These are phyloP conservation scores for Ifrita kowaldi DNA, from an alignment of 2,113 vertebrate genomes.

Conservation along the genomic window DNA sequence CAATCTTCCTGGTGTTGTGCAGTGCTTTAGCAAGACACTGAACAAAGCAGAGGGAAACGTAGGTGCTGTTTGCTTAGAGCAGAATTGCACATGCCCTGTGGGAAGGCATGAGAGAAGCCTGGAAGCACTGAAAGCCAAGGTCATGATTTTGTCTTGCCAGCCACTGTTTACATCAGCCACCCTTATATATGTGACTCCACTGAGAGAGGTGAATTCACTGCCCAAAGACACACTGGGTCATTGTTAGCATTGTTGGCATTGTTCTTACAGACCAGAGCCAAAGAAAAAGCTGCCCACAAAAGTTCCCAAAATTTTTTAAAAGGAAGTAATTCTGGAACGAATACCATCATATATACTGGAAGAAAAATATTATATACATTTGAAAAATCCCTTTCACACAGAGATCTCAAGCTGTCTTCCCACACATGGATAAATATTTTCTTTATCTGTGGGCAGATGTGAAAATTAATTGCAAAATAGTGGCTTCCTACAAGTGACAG, in stretches of 20 bases:
- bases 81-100: neutral
- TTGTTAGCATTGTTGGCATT: neutral
- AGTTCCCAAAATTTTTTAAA: neutral
- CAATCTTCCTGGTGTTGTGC: neutral
- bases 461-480: neutral
- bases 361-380: neutral
- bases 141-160: neutral
- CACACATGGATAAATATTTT: neutral
- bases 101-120: accelerated
- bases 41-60: neutral
- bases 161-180: neutral
- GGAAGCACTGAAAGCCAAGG: neutral
- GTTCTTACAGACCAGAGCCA: neutral
- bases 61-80: neutral
- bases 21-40: neutral
- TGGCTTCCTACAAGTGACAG: neutral
- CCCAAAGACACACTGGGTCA: neutral
- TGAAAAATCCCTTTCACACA: neutral
- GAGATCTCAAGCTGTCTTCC: neutral
- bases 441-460: neutral
- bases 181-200: neutral
- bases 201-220: neutral
- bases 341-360: neutral
- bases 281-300: neutral
- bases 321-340: neutral